phyloP scores from a whole-genome alignment of 2,113 vertebrate species.

The Recurvirostra avosetta region DNA sequence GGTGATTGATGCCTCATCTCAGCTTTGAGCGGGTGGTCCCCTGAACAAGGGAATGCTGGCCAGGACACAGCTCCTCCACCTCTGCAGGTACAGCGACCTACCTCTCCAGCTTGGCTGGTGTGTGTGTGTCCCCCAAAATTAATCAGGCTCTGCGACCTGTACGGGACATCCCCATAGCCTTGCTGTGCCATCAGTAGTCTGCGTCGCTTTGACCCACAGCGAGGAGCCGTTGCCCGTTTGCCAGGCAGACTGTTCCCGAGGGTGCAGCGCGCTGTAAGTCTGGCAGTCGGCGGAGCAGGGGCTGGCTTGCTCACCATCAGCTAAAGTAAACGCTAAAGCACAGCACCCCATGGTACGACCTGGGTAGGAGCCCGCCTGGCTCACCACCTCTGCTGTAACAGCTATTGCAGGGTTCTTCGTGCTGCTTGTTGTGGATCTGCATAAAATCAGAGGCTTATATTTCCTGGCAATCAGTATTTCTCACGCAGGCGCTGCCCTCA shows the following conservation, averaged over 20 bases:
- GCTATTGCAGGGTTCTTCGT: not conserved
- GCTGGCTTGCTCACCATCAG: not conserved
- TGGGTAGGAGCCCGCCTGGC: not conserved
- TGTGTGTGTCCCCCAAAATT: not conserved
- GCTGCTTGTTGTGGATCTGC: not conserved
- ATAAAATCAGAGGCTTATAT: not conserved
- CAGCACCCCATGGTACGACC: not conserved
- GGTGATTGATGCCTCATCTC: not conserved
- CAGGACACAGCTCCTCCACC: not conserved
- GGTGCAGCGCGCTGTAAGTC: not conserved
- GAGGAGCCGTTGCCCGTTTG: not conserved
- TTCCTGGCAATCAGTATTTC: not conserved
- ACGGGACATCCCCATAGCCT: not conserved
- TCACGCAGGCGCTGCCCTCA: not conserved
- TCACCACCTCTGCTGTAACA: not conserved
- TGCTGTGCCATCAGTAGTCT: rapidly evolving
- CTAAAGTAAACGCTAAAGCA: not conserved
- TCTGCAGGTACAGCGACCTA: rapidly evolving
- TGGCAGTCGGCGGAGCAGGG: not conserved
- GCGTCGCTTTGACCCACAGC: not conserved
- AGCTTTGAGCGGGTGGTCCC: not conserved
- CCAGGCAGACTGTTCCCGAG: rapidly evolving
- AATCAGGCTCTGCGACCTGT: not conserved
- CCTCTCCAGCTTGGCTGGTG: not conserved
- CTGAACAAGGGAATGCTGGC: not conserved